A percentile compares a stretch with the other conserved stretches of the same genome.
phyloP scores from a whole-genome alignment of 2,888 invertebrate genomes.

The Axea sp. region DNA sequence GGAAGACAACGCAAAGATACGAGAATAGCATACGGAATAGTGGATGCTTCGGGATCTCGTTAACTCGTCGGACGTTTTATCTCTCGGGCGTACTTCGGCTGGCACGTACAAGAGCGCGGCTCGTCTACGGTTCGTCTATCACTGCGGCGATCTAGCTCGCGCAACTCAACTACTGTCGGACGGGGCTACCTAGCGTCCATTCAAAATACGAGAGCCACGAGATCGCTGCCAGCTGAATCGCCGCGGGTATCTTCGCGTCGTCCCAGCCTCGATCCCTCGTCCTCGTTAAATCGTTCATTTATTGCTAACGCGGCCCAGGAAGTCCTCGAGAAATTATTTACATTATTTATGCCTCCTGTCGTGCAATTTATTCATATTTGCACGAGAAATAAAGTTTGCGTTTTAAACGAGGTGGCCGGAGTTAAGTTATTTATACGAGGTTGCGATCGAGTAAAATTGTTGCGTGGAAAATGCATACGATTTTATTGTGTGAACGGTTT shows the following conservation, averaged over 20 bases:
- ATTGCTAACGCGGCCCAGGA: conserved; percentile 29
- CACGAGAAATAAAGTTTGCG: conserved; percentile 32
- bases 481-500: no score
- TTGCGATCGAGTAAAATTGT: background rate
- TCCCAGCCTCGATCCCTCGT: conserved; percentile 9
- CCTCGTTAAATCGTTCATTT: conserved; percentile 50
- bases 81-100: conserved; percentile 24
- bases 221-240: conserved; percentile 33
- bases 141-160: conserved; percentile 35
- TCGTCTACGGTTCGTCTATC: conserved; percentile 49
- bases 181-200: conserved; percentile 31
- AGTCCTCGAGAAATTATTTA: conserved; percentile 38
- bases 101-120: conserved; percentile 36
- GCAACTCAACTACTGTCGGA: conserved; percentile 5
- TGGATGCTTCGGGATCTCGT: conserved; percentile 41
- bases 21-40: conserved; percentile 45
- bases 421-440: background rate
- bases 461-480: no score
- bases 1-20: conserved; percentile 28
- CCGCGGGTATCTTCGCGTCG: conserved; percentile 32
- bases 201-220: conserved; percentile 32
- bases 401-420: conserved; percentile 8
- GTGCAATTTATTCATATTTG: conserved; percentile 34
- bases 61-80: conserved; percentile 40
- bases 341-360: conserved; percentile 44